Evolutionary conservation across 2,797 vertebrate genomes (phyloP).

Genomic region (Myotis pilosus): DNA sequence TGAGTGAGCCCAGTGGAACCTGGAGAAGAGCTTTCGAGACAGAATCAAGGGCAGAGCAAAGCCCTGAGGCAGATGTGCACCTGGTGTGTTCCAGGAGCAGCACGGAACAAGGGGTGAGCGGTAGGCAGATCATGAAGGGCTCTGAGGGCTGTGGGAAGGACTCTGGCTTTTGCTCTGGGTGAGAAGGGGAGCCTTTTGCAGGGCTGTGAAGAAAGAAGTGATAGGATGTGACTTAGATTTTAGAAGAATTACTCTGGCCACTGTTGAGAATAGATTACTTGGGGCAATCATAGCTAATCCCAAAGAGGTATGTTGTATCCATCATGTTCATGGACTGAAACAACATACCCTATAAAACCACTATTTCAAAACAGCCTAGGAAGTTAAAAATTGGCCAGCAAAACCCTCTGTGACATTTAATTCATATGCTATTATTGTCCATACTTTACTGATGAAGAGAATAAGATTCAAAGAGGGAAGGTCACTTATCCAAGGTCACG

Average conservation of each 20-base stretch:
- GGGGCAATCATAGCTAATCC: background rate
- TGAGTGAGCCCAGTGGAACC: background rate
- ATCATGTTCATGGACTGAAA: background rate
- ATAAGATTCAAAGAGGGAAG: background rate
- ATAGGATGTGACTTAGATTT: background rate
- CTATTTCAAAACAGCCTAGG: background rate
- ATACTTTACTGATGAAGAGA: background rate
- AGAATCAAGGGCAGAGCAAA: background rate
- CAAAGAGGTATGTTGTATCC: background rate
- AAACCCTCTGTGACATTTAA: background rate
- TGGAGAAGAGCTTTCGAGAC: background rate
- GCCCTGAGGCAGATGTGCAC: background rate
- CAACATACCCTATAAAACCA: background rate
- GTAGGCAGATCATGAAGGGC: background rate
- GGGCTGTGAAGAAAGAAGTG: background rate
- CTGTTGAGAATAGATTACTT: conserved; percentile 8
- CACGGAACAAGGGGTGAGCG: background rate
- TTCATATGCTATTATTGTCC: background rate
- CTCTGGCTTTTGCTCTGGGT: background rate
- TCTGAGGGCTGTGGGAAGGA: background rate
- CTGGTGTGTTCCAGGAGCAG: background rate
- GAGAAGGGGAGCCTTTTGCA: background rate
- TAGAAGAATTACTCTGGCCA: background rate
- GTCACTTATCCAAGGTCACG: background rate
- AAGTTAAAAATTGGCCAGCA: conserved; percentile 7